These are phyloP conservation scores for Macrobrachium nipponense DNA, from an alignment of 1,140 invertebrate genomes.

Conservation along the genomic window DNA sequence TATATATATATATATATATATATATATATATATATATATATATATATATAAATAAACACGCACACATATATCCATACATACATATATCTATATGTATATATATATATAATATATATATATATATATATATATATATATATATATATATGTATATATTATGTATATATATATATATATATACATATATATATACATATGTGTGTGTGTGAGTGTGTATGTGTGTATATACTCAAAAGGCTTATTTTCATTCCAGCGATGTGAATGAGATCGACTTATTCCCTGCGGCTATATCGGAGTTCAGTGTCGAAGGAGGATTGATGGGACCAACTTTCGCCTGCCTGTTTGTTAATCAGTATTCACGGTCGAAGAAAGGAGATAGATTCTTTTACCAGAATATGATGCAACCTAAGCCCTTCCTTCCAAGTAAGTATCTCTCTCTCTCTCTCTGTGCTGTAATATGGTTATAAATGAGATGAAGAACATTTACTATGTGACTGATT, in stretches of 20 bases:
- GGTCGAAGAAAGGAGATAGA: not conserved
- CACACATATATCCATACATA: too few relatives aligned
- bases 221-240: not conserved
- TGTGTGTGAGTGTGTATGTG: not conserved
- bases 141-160: too few relatives aligned
- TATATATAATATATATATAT: too few relatives aligned
- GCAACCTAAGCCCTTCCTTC: not conserved
- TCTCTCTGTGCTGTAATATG: too few relatives aligned
- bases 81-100: too few relatives aligned
- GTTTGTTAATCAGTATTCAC: not conserved
- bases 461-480: too few relatives aligned
- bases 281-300: not conserved
- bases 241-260: not conserved
- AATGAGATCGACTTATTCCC: slow-evolving; percentile 19
- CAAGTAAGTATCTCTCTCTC: too few relatives aligned
- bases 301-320: not conserved
- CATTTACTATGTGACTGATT: too few relatives aligned
- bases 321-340: not conserved
- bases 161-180: not conserved
- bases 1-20: too few relatives aligned
- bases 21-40: too few relatives aligned
- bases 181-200: not conserved
- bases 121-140: too few relatives aligned
- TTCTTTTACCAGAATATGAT: not conserved
- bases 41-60: too few relatives aligned